Conservation (phyloP, 2,113 vertebrate species). For the Diglossa brunneiventris region DNA sequence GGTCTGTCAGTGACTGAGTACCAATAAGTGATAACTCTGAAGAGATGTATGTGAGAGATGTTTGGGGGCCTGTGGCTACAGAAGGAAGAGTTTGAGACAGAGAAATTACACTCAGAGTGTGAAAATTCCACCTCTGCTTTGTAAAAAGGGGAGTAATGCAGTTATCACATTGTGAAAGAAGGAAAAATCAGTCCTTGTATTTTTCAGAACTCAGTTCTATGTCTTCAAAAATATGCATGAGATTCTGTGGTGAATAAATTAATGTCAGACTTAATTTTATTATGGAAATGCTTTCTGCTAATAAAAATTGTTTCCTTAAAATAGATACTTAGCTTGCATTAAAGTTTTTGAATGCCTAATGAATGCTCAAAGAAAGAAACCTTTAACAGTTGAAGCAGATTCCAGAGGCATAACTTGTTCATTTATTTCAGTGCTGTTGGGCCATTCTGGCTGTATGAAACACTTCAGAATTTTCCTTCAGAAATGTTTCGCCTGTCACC, state of each 20-base stretch:
- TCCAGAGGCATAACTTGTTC: not conserved
- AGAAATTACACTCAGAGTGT: not conserved
- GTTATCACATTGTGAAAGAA: not conserved
- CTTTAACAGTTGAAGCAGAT: not conserved
- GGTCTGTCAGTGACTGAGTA: not conserved
- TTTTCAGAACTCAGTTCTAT: not conserved
- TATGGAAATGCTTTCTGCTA: not conserved
- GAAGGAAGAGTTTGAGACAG: not conserved
- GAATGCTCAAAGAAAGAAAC: not conserved
- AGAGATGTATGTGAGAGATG: not conserved
- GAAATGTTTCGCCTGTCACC: not conserved
- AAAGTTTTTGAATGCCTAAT: not conserved
- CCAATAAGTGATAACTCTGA: not conserved
- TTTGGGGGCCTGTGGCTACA: rapidly evolving
- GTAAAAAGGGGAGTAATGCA: not conserved
- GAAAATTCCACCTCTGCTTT: not conserved
- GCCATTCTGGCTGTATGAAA: not conserved
- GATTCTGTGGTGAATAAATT: not conserved
- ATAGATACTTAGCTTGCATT: not conserved
- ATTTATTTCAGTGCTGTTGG: not conserved
- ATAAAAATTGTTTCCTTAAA: not conserved
- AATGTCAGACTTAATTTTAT: not conserved
- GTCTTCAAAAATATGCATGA: not conserved
- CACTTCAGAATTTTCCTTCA: not conserved
- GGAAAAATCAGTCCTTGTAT: not conserved